These are phyloP conservation scores for Apolygus lucorum DNA, from an alignment of 1,140 invertebrate species.

Conservation along the genomic window DNA sequence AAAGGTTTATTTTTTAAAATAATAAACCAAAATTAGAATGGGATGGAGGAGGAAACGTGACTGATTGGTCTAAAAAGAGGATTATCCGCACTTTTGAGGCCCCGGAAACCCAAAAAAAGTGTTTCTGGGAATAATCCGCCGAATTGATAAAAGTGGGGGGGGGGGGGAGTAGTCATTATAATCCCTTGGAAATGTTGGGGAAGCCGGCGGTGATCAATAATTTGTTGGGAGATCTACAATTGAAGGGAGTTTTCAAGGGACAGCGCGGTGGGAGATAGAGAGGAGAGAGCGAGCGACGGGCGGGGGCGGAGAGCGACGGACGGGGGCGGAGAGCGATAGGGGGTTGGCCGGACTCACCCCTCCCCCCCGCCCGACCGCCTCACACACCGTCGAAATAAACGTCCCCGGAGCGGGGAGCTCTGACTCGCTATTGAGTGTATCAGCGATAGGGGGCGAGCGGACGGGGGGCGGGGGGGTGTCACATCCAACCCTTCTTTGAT, in stretches of 20 bases:
- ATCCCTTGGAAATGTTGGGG: constrained; percentile 1
- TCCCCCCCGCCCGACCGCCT: not conserved
- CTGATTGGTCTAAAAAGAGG: too few species aligned
- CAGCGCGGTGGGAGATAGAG: not conserved
- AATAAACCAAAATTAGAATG: too few species aligned
- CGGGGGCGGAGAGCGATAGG: not conserved
- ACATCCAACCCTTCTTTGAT: constrained; percentile 16
- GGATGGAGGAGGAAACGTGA: too few species aligned
- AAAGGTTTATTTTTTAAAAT: too few species aligned
- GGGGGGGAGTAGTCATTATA: not conserved
- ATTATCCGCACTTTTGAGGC: too few species aligned
- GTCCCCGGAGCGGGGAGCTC: not conserved
- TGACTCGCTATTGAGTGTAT: not conserved
- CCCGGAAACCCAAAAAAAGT: too few species aligned
- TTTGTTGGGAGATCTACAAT: constrained; percentile 16
- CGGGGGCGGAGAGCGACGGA: not conserved
- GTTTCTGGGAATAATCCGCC: not conserved
- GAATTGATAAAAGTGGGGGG: constrained; percentile 1
- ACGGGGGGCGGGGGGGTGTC: not conserved
- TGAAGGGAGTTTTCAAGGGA: constrained; percentile 13
- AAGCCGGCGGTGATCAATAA: constrained; percentile 2
- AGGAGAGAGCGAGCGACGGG: not conserved
- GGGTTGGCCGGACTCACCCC: not conserved
- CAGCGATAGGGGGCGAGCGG: constrained; percentile 5
- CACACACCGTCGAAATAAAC: not conserved